Base-by-base conservation (phyloP, 2,113 vertebrate genomes). In the Ceyx margarethae region DNA sequence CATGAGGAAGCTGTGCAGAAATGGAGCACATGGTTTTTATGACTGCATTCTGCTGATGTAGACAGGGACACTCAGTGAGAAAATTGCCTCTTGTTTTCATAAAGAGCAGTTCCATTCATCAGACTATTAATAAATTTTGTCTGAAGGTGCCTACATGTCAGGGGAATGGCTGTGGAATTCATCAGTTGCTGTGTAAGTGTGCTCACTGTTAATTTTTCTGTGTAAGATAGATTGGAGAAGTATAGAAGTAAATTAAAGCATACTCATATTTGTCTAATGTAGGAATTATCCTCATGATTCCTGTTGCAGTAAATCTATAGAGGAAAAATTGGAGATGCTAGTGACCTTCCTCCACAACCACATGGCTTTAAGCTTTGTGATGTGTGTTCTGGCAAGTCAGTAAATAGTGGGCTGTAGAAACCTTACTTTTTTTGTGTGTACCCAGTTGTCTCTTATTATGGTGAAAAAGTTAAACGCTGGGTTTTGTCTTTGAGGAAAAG, bases 91-190 rank as follows among this genome's bases (percentile, higher is more conserved):
- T 85, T 23, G 33, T 48, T 94, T 84, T 93, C 22, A 4, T 87
- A 81, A 95, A 65, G 62, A 81, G 83, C 45, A 50, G 84, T 64
- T 90, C 50, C 54, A 46, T 76, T 89, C 50, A 68, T 90, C 86
- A 81, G 57, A 12, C 61, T 86, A 58, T 40, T 89, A 51, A 76
- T 45, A 77, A 88, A 78, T 56, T 4, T 40, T 85, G 78, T 79
- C 83, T 92, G 69, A 73, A 90, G 81, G 69, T 81, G 50, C 21
- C 81, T 20, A 7, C 81, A 26, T 78, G 48, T 86, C 61, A 62
- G 45, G 62, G 42, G 33, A 91, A 48, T 4, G 1, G 33, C 43
- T 91, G 31, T 45, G 40, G 82, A 73, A 64, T 40, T 4, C 61
- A 50, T n/a, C 33, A 12, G 7, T 86, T 64, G 28, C 46, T 72